Percentiles rank a stretch among this genome's conserved stretches.
These are phyloP conservation scores for Poecilia picta DNA, from an alignment of 2,797 vertebrate genomes.

Conservation along the genomic window DNA sequence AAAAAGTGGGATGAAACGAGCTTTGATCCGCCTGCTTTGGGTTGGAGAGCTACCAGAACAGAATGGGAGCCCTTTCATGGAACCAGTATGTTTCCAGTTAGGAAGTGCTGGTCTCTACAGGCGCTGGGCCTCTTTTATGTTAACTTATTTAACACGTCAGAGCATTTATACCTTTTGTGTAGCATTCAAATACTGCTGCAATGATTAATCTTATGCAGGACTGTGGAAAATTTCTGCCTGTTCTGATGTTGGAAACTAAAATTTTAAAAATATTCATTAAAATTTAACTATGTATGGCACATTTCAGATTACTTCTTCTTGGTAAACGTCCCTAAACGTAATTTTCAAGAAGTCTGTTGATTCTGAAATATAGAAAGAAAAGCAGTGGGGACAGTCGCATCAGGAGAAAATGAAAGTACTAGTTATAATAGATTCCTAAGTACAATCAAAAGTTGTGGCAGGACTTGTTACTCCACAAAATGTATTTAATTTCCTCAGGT, in stretches of 20 bases:
- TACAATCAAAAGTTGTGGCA: neutral
- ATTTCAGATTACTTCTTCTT: neutral
- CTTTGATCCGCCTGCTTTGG: neutral
- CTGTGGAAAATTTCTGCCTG: neutral
- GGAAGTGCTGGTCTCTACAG: neutral
- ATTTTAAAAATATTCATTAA: neutral
- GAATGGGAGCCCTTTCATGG: neutral
- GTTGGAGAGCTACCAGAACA: neutral
- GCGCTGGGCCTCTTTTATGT: neutral
- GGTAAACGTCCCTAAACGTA: neutral
- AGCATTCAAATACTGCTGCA: neutral
- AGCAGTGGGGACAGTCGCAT: neutral
- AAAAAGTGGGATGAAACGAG: conserved; percentile 1
- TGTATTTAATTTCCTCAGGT: neutral
- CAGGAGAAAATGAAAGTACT: neutral
- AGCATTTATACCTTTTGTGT: neutral
- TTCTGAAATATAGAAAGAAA: neutral
- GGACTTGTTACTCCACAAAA: neutral
- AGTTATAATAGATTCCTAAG: neutral
- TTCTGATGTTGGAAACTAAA: neutral
- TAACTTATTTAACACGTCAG: neutral
- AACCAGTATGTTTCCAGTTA: neutral
- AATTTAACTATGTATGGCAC: neutral
- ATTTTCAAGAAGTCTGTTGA: neutral
- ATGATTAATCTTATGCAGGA: neutral